phyloP scores from a whole-genome alignment of 2,797 vertebrate species.

The Acanthiza pusilla region DNA sequence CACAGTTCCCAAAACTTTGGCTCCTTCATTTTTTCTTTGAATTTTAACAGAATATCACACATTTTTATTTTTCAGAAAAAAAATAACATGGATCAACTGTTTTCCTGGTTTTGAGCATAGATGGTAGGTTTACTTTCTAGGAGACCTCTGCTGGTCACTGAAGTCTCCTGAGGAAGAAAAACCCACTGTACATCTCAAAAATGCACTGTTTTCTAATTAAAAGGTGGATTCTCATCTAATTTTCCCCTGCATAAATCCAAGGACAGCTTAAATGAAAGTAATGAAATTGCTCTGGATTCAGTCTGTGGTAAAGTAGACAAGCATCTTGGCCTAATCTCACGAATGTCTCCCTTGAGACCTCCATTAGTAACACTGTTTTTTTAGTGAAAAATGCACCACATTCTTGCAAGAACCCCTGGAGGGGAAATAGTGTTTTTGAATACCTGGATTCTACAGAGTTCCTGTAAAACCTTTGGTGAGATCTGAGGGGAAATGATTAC shows the following conservation, averaged over 20 bases:
- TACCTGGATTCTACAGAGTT: neutral
- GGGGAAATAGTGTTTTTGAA: neutral
- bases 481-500: neutral
- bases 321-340: neutral
- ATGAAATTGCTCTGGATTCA: neutral
- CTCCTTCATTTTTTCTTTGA: neutral
- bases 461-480: neutral
- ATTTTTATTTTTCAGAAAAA: neutral
- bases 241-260: conserved; percentile 4
- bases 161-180: neutral
- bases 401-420: neutral
- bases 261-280: neutral
- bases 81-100: neutral
- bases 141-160: neutral
- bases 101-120: neutral
- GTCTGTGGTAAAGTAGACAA: neutral
- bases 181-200: rapidly evolving
- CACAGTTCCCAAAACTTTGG: neutral
- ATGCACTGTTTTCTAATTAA: neutral
- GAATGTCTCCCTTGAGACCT: neutral
- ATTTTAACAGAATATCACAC: neutral
- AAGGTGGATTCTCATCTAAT: neutral
- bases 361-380: neutral
- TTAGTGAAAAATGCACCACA: neutral
- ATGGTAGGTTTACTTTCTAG: neutral